These are phyloP conservation scores for Epizoanthus scotinus DNA, from an alignment of 92 coral and sea anemone genomes.

Conservation along the genomic window DNA sequence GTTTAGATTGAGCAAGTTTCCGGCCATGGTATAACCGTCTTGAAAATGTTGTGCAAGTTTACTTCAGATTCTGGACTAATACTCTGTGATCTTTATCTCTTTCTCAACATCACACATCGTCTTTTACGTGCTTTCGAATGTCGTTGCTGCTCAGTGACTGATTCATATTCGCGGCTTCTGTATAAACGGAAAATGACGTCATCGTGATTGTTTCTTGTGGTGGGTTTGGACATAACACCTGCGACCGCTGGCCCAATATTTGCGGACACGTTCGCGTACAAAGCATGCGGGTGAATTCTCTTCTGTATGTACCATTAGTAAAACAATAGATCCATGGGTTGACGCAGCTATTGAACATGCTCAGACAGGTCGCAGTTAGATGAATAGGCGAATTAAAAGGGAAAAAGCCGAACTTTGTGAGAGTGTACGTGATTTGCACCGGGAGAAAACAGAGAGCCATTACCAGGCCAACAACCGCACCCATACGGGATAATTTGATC, in stretches of 20 bases:
- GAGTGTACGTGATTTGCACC: conserved; percentile 14
- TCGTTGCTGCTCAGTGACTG: too few species aligned
- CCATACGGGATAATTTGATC: conserved; percentile 21
- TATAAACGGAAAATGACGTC: background rate
- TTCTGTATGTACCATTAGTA: conserved; percentile 18
- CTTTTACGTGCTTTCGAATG: too few species aligned
- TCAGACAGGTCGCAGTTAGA: background rate
- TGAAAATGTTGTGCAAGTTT: too few species aligned
- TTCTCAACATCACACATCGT: too few species aligned
- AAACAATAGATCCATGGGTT: conserved; percentile 30
- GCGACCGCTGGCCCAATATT: background rate
- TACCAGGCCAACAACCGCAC: conserved; percentile 6
- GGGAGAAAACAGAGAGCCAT: conserved; percentile 26
- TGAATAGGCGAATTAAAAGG: background rate
- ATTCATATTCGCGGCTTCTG: too few species aligned
- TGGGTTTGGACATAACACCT: background rate
- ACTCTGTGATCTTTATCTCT: too few species aligned
- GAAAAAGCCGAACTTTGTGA: conserved; percentile 9
- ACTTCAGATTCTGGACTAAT: too few species aligned
- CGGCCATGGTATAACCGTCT: too few species aligned
- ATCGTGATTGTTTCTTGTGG: background rate
- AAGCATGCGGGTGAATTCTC: conserved; percentile 7
- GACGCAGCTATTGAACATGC: conserved; percentile 32
- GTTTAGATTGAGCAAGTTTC: too few species aligned
- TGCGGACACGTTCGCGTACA: conserved; percentile 8